Base-by-base conservation (phyloP, 2,113 vertebrate species). In the Neolamprologus fasciatus region DNA sequence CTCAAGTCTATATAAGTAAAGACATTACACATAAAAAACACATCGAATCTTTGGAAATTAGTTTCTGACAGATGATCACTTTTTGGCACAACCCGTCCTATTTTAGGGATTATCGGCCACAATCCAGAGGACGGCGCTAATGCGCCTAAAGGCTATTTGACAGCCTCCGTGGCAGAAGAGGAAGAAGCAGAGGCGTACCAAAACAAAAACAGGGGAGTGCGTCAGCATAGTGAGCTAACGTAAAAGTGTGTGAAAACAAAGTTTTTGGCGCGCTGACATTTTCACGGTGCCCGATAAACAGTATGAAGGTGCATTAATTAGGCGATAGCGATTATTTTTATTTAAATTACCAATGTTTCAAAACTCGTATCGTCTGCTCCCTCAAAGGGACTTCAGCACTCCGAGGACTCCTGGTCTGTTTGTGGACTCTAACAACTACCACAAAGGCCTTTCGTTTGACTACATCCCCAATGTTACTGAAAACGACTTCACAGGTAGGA, bases 361-460 rank as follows among this genome's bases (percentile, higher is more conserved):
- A 54, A 93, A 57, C 8, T 85, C 96, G 9, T 98, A 98, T 71
- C 90, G 96, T 45, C 95, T 93, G n/a, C 95, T 98, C 31, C 94
- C 96, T 5, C 90, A 97, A 85, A 96, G 94, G 71, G 97, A 98
- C 26, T 92, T 93, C 11, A 87, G 82, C 47, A 86, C 92, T 79
- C 42, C 73, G 79, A 96, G 93, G 82, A 95, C 92, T 84, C 96
- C 96, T 1, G 96, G 97, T n/a, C 90, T 97, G 90, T 96, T 96
- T 16, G 89, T 94, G 61, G 89, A 94, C 54, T 76, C 92, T 50
- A 90, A 95, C 37, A 92, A 87, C 40, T 89, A 84, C 6, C 80
- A 92, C 14, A 93, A 90, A 88, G 96, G 96, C 31, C 90, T 93
- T 19, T 96, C 96, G 0, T 97, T 95, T 90, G 96, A 97, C 86